Base-by-base conservation (phyloP, 2,113 vertebrate species). In the Chauna torquata region DNA sequence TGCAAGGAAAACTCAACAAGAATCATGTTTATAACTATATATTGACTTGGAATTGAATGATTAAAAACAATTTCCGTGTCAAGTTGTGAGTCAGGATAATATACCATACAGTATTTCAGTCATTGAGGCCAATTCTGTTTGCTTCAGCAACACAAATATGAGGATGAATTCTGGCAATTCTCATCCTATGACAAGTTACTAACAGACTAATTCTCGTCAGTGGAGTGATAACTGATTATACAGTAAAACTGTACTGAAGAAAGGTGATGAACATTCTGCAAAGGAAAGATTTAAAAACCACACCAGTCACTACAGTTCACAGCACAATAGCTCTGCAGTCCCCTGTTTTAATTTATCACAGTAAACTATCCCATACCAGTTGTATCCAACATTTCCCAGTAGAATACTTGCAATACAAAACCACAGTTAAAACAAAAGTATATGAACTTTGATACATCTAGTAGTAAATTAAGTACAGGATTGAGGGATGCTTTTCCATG, bases 201-300 rank as follows among this genome's bases (percentile, higher is more conserved):
- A 96, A 64, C 52, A 92, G 91, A 87, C 94, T 91, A 97, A 95
- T 96, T 93, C 81, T 96, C 97, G 96, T 96, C 97, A 97, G 90
- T 72, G 69, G 40, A 96, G 71, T 50, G 65, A 96, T 95, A 98
- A 96, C 95, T 97, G 96, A 98, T 97, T 94, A 96, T 76, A 82
- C 32, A 68, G 80, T 82, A 92, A 97, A 97, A 87, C 44, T 62
- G 25, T 85, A 83, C 45, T 66, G 74, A 94, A 77, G 54, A 97
- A 96, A 98, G 68, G 86, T 95, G 85, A 97, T 85, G 61, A 94
- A 92, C 66, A 88, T 52, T 71, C 32, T 78, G 50, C 11, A 38
- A 94, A 86, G 50, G 42, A 87, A 88, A 96, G 79, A 94, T 68
- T 55, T 92, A 49, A 94, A 90, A 97, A 92, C 80, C 38, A 91